Evolutionary conservation across 2,113 vertebrate species (phyloP).

Genomic region (Anthoscopus minutus): DNA sequence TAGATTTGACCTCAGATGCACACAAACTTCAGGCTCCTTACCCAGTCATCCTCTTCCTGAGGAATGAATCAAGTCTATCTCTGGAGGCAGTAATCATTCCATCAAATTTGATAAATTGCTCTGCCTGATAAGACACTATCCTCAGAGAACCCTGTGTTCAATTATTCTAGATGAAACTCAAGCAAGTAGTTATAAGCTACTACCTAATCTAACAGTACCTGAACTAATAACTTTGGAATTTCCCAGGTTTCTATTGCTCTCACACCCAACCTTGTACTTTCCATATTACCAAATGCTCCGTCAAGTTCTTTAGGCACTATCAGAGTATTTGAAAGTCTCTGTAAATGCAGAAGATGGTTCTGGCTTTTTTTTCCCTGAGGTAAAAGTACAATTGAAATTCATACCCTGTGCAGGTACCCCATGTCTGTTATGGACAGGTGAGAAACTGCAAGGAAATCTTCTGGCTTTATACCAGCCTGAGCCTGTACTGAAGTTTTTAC

Average conservation of each 20-base stretch:
- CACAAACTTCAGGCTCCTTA: background rate
- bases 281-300: background rate
- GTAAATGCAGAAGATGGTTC: background rate
- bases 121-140: background rate
- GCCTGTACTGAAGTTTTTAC: background rate
- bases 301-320: background rate
- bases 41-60: background rate
- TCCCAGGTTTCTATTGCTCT: background rate
- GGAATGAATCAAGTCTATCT: background rate
- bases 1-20: background rate
- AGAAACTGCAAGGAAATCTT: background rate
- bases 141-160: background rate
- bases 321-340: background rate
- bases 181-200: background rate
- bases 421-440: background rate
- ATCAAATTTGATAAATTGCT: background rate
- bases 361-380: background rate
- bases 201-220: background rate
- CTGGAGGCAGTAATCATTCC: background rate
- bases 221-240: background rate
- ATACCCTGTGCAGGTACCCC: background rate
- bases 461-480: background rate
- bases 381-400: background rate
- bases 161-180: background rate
- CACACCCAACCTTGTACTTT: background rate